Base-by-base conservation (phyloP, 2,888 invertebrate species). In the Drosophila mayaguana region DNA sequence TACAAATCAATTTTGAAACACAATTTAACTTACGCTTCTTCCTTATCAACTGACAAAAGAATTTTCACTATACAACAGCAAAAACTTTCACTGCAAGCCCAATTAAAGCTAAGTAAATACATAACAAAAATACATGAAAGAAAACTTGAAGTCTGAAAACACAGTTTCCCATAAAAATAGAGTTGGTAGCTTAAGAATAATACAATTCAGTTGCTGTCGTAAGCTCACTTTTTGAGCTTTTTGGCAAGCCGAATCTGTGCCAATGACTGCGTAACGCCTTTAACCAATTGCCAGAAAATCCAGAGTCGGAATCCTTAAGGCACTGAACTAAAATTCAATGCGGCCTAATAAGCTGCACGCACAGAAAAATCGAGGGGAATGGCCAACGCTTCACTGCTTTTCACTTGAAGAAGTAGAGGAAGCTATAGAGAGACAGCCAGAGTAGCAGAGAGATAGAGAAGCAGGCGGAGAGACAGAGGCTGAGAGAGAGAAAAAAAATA, bases 261-360 rank as follows among this genome's bases (percentile, higher is more conserved):
- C 63, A 78, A 79, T 57, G 68, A 64, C 69, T 70, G 57, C 50
- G 45, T 66, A 75, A 61, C 59, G 61, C 60, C 62, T 64, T 56
- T 43, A 62, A 73, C 63, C 81, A 69, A 75, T 86, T 66, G 63
- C 45, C 53, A 68, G 43, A 76, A 77, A 74, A 74, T 63, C 57
- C 61, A 48, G 18, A 38, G 65, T 25, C 14, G 50, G 53, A 59
- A 56, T 80, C 67, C 73, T 73, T 75, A 71, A 65, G 71, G 62
- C 75, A 61, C 62, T 80, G 71, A 78, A 72, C 69, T 81, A n/a
- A n/a, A n/a, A n/a, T n/a, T 69, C 65, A 86, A 72, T 77, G 72
- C 70, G 68, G 79, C 68, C 77, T 81, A 80, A 86, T 77, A 80
- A 81, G 80, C 80, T 72, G 51, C 40, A 36, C 54, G 51, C 62